Percentiles rank a stretch among this genome's conserved stretches.
These are phyloP conservation scores for Hippolais icterina DNA, from an alignment of 2,113 vertebrate species.

Conservation along the genomic window DNA sequence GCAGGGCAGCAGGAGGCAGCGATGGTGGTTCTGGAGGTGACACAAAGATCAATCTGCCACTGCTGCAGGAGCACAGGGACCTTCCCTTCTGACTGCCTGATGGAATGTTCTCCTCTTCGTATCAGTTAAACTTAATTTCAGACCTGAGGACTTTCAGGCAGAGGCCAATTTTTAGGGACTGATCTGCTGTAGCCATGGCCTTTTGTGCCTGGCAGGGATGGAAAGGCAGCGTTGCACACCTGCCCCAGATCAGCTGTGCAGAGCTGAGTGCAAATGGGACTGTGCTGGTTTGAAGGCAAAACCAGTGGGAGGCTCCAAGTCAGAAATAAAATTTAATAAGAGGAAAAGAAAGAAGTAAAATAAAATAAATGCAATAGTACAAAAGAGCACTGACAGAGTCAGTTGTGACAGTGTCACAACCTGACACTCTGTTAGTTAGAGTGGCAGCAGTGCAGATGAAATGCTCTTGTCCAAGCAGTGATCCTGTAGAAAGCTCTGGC, in stretches of 20 bases:
- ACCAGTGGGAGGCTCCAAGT: too few species aligned
- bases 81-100: not conserved
- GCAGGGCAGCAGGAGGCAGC: not conserved
- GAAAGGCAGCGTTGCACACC: not conserved
- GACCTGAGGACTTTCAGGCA: not conserved
- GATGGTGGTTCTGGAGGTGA: not conserved
- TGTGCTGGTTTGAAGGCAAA: too few species aligned
- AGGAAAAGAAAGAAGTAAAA: too few species aligned
- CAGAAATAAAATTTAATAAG: too few species aligned
- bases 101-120: not conserved
- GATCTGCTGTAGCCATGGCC: not conserved
- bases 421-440: too few species aligned
- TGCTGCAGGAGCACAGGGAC: not conserved
- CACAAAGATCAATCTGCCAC: not conserved
- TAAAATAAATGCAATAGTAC: too few species aligned
- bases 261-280: not conserved
- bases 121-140: constrained; percentile 16
- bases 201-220: not conserved
- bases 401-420: too few species aligned
- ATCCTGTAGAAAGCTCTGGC: too few species aligned
- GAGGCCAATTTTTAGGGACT: not conserved
- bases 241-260: not conserved
- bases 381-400: too few species aligned
- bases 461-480: too few species aligned
- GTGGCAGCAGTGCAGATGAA: too few species aligned